phyloP scores from a whole-genome alignment of 2,797 vertebrate genomes.

The Mus minutoides region DNA sequence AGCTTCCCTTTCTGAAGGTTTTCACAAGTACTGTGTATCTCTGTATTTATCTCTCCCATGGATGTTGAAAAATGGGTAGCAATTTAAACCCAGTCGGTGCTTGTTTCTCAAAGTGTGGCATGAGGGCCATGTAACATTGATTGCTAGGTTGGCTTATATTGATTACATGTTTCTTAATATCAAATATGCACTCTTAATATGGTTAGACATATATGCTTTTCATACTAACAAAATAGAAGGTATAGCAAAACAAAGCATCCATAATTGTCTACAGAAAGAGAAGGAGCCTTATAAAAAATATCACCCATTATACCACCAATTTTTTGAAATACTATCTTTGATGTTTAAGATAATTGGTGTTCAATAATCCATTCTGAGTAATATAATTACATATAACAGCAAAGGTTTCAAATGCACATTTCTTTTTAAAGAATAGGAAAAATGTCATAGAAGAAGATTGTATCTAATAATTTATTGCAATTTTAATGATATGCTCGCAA shows the following conservation, averaged over 20 bases:
- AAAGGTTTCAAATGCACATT: slow-evolving; percentile 49
- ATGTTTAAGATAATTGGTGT: slow-evolving; percentile 62
- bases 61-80: slow-evolving; percentile 74
- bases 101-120: slow-evolving; percentile 66
- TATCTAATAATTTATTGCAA: slow-evolving; percentile 57
- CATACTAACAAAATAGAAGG: slow-evolving; percentile 25
- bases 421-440: slow-evolving; percentile 57
- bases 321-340: slow-evolving; percentile 60
- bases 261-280: slow-evolving; percentile 3
- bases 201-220: not conserved
- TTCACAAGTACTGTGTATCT: slow-evolving; percentile 81
- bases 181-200: slow-evolving; percentile 27
- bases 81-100: slow-evolving; percentile 65
- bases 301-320: not conserved
- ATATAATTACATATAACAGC: slow-evolving; percentile 54
- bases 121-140: not conserved
- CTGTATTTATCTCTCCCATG: slow-evolving; percentile 80
- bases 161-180: slow-evolving; percentile 26
- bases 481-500: slow-evolving; percentile 8
- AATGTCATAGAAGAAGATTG: slow-evolving; percentile 52
- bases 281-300: slow-evolving; percentile 31
- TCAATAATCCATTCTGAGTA: slow-evolving; percentile 49
- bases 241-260: slow-evolving; percentile 15
- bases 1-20: slow-evolving; percentile 82
- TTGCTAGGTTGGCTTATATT: slow-evolving; percentile 35